Conservation (phyloP, 2,888 invertebrate genomes). For the Tricholauxania praeusta region DNA sequence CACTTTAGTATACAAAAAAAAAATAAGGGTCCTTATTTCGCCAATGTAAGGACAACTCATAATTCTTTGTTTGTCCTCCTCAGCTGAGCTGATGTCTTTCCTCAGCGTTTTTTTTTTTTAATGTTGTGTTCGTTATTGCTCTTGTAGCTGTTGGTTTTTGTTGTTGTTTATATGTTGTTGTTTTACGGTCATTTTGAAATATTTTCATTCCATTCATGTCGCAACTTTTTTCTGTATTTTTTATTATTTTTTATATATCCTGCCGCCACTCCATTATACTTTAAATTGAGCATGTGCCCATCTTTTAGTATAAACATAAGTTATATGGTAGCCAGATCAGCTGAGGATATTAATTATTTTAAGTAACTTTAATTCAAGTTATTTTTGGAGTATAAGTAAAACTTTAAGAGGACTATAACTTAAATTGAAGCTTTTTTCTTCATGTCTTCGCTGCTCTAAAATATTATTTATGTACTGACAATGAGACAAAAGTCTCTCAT, state of each 20-base stretch:
- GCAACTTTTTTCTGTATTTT: neutral
- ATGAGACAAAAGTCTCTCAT: no score
- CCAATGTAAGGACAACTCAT: constrained; percentile 20
- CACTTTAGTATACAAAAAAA: neutral
- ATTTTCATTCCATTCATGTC: constrained; percentile 9
- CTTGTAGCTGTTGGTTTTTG: constrained; percentile 10
- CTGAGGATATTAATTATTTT: no score
- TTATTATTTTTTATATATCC: neutral
- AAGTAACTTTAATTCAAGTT: no score
- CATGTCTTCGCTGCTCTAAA: no score
- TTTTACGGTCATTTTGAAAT: neutral
- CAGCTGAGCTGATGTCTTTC: neutral
- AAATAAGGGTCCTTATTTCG: neutral
- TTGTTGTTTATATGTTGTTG: neutral
- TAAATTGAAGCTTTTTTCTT: no score
- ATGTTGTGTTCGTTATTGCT: neutral
- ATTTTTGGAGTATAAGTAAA: no score
- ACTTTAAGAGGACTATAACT: no score
- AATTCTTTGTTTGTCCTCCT: constrained; percentile 22
- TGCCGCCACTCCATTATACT: constrained; percentile 19
- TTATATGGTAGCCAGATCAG: no score
- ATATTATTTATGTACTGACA: no score
- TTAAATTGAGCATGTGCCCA: constrained; percentile 9
- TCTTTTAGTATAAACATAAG: neutral
- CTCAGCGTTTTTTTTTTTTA: no score